phyloP scores from a whole-genome alignment of 2,113 vertebrate genomes.

The Tyto alba region DNA sequence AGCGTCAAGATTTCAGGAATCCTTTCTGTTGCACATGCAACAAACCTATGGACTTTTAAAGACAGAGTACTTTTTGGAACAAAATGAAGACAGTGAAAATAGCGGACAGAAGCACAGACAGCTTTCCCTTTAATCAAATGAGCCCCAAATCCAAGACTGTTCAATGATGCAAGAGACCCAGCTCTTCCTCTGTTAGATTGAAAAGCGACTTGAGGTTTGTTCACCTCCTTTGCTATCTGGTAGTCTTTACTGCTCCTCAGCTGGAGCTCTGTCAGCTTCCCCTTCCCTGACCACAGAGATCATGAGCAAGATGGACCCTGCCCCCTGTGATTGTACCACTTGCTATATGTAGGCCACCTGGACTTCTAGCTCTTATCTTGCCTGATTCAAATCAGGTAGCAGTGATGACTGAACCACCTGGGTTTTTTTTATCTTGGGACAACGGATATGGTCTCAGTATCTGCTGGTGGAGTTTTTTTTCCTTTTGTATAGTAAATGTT shows the following conservation, averaged over 20 bases:
- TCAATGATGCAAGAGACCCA: neutral
- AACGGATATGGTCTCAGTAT: accelerated
- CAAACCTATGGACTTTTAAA: neutral
- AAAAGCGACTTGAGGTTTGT: neutral
- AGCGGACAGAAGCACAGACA: neutral
- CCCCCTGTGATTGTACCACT: accelerated
- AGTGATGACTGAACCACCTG: neutral
- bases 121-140: neutral
- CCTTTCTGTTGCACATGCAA: neutral
- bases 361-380: neutral
- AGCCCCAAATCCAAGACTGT: neutral
- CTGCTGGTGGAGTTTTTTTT: neutral
- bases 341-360: neutral
- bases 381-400: neutral
- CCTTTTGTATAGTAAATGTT: neutral
- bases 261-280: neutral
- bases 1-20: neutral
- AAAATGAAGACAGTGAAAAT: neutral
- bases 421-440: neutral
- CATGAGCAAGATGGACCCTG: accelerated
- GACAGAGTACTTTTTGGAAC: neutral
- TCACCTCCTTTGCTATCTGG: neutral
- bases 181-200: neutral
- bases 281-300: neutral
- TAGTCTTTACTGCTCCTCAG: neutral